Conservation (phyloP, 2,113 vertebrate species). For the Myiopsitta monachus region DNA sequence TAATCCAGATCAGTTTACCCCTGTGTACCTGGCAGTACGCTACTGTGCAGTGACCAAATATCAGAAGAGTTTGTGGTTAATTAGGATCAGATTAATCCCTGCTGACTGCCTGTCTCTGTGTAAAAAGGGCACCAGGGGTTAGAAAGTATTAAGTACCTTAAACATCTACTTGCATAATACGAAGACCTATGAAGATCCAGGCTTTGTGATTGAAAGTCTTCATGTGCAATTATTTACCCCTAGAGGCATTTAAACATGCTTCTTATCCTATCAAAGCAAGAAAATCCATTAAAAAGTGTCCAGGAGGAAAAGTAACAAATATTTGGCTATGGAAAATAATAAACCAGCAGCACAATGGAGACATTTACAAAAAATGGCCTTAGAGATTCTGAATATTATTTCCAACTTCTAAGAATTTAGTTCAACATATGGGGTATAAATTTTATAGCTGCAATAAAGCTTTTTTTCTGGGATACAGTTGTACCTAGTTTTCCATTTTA, state of each 20-base stretch:
- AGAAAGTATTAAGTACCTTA: conserved; percentile 74
- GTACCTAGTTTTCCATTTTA: background rate
- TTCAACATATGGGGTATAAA: background rate
- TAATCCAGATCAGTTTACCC: conserved; percentile 78
- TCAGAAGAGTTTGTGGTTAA: conserved; percentile 72
- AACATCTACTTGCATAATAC: conserved; percentile 67
- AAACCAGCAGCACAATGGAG: background rate
- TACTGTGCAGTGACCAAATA: conserved; percentile 69
- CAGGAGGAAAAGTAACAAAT: background rate
- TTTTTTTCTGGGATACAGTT: background rate
- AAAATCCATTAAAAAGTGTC: background rate
- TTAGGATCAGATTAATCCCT: conserved; percentile 74
- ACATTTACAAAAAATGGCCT: background rate
- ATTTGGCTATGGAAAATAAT: background rate
- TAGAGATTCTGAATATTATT: background rate
- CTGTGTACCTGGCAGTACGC: conserved; percentile 73
- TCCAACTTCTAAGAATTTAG: background rate
- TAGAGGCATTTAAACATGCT: background rate
- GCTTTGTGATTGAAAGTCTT: conserved; percentile 29
- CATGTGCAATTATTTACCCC: conserved; percentile 11
- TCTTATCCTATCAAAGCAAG: background rate
- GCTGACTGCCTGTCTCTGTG: conserved; percentile 76
- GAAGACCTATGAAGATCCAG: conserved; percentile 59
- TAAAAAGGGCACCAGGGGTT: conserved; percentile 67
- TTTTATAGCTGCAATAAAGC: background rate